Evolutionary conservation across 2,888 invertebrate species (phyloP).

Genomic region (Hesperia comma): DNA sequence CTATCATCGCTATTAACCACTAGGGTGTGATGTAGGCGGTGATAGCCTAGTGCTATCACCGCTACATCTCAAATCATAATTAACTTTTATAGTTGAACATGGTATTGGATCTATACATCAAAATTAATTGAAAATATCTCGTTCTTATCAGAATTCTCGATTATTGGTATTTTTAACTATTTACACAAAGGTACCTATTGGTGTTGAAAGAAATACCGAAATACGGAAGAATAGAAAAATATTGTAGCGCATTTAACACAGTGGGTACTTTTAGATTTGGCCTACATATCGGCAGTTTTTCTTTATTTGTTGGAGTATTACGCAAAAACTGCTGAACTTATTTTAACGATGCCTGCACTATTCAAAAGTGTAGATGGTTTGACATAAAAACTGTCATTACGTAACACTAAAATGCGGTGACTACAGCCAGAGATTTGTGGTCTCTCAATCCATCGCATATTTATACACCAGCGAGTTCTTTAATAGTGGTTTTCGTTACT

Average conservation of each 20-base stretch:
- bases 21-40: too few relatives aligned
- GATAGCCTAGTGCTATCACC: too few relatives aligned
- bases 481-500: too few relatives aligned
- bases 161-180: neutral
- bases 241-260: neutral
- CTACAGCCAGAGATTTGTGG: too few relatives aligned
- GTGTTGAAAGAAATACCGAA: neutral
- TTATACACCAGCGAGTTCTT: too few relatives aligned
- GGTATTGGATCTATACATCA: neutral
- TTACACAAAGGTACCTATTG: neutral
- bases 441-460: too few relatives aligned
- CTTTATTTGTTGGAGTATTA: neutral
- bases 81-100: too few relatives aligned
- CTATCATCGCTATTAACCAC: too few relatives aligned
- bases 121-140: neutral
- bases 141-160: neutral
- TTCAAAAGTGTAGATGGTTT: constrained; percentile 1
- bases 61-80: too few relatives aligned
- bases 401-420: neutral
- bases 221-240: neutral
- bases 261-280: neutral
- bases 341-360: neutral
- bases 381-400: constrained; percentile 1
- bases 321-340: neutral
- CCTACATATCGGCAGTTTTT: neutral